Conservation (phyloP, 1,140 invertebrate genomes). For the Drosophila simulans region DNA sequence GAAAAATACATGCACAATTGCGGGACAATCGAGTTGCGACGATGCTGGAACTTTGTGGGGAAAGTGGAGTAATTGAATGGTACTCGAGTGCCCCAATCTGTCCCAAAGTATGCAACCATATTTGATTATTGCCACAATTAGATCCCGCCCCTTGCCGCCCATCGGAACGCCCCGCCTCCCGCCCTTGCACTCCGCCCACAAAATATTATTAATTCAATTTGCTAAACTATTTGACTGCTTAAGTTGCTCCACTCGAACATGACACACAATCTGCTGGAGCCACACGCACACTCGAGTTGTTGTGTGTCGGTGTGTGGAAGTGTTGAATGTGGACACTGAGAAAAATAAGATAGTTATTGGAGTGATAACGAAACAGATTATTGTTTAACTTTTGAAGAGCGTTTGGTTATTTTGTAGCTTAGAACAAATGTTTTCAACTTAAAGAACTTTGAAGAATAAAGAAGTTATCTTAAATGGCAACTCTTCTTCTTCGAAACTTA, state of each 20-base stretch:
- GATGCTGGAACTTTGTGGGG: not conserved
- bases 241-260: conserved; percentile 39
- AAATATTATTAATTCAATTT: conserved; percentile 79
- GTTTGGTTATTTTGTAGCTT: too few species aligned
- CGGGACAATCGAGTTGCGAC: not conserved
- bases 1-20: not conserved
- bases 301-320: not conserved
- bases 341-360: not conserved
- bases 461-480: too few species aligned
- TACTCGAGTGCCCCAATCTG: conserved; percentile 23
- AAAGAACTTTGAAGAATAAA: too few species aligned
- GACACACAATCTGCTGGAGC: conserved; percentile 31
- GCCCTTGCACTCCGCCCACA: not conserved
- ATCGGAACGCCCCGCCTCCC: not conserved
- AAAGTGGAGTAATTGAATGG: conserved; percentile 39
- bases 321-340: conserved; percentile 2
- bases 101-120: conserved; percentile 47
- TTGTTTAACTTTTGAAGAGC: too few species aligned
- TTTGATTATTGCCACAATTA: conserved; percentile 51
- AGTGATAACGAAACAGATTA: too few species aligned
- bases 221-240: conserved; percentile 59
- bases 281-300: conserved; percentile 14
- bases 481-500: too few species aligned
- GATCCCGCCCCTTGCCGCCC: not conserved
- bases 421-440: too few species aligned